phyloP scores from a whole-genome alignment of 1,140 invertebrate species.

The Harlomillsia oculata region DNA sequence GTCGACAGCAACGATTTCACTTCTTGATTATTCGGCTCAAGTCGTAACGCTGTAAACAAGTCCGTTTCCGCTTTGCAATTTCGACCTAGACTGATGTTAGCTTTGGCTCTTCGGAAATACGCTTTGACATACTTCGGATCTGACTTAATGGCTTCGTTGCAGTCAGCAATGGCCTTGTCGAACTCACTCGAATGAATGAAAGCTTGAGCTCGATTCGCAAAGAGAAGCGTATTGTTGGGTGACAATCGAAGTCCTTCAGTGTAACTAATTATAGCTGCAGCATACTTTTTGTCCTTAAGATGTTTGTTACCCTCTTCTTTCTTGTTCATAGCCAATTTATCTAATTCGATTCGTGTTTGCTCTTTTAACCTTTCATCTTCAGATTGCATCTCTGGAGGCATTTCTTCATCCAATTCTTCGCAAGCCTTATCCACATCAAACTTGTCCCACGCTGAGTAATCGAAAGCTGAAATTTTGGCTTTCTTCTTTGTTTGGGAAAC shows the following conservation, averaged over 20 bases:
- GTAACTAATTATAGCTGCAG: conserved; percentile 69
- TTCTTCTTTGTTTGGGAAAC: neutral
- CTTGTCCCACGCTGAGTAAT: conserved; percentile 68
- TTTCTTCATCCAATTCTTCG: conserved; percentile 50
- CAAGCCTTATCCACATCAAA: conserved; percentile 69
- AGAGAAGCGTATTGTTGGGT: conserved; percentile 67
- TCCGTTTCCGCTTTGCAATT: conserved; percentile 49
- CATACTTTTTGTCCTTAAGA: conserved; percentile 67
- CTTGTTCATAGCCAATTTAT: neutral
- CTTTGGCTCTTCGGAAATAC: conserved; percentile 60
- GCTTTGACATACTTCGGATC: conserved; percentile 71
- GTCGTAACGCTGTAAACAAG: neutral
- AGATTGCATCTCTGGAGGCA: neutral
- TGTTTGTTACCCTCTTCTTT: conserved; percentile 62
- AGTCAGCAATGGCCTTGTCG: conserved; percentile 64
- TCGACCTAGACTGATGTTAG: conserved; percentile 53
- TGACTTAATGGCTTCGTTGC: conserved; percentile 56
- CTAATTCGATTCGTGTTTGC: conserved; percentile 37
- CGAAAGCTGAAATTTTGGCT: conserved; percentile 38
- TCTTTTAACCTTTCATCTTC: conserved; percentile 43
- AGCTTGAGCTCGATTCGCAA: conserved; percentile 78
- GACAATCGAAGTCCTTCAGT: conserved; percentile 64
- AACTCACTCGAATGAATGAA: conserved; percentile 50
- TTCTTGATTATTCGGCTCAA: neutral
- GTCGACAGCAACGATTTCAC: neutral